Conservation (phyloP, 2,888 invertebrate genomes). For the Cylindroiulus punctatus region DNA sequence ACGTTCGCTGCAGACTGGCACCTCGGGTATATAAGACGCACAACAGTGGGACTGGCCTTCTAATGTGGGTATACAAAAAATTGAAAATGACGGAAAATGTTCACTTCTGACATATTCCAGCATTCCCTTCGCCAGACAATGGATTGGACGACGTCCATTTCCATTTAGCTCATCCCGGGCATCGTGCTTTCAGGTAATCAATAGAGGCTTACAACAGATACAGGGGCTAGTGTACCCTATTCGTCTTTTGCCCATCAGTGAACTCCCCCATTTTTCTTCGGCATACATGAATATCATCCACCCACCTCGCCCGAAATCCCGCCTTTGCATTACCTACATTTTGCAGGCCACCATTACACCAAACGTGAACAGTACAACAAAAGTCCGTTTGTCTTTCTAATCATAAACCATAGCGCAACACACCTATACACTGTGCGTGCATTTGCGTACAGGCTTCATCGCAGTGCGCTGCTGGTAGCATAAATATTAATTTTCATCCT, state of each 20-base stretch:
- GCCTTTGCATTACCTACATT: conserved; percentile 22
- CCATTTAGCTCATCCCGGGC: conserved; percentile 22
- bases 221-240: conserved; percentile 15
- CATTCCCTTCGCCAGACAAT: conserved; percentile 29
- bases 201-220: conserved; percentile 33
- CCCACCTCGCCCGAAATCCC: conserved; percentile 26
- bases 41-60: too few species aligned
- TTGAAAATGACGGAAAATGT: too few species aligned
- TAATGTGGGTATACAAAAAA: too few species aligned
- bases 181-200: conserved; percentile 37
- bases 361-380: neutral
- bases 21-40: too few species aligned
- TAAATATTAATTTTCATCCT: conserved; percentile 26
- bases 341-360: conserved; percentile 12
- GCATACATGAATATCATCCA: conserved; percentile 44
- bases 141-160: conserved; percentile 43
- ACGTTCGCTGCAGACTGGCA: too few species aligned
- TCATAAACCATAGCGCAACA: neutral
- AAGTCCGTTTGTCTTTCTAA: neutral
- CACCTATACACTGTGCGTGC: neutral
- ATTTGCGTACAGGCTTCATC: neutral
- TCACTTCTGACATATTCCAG: neutral
- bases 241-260: neutral
- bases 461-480: neutral
- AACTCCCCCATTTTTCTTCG: neutral